A percentile compares a stretch with the other conserved stretches of the same genome.
Conservation (phyloP, 2,888 invertebrate genomes). For the Biston stratarius region DNA sequence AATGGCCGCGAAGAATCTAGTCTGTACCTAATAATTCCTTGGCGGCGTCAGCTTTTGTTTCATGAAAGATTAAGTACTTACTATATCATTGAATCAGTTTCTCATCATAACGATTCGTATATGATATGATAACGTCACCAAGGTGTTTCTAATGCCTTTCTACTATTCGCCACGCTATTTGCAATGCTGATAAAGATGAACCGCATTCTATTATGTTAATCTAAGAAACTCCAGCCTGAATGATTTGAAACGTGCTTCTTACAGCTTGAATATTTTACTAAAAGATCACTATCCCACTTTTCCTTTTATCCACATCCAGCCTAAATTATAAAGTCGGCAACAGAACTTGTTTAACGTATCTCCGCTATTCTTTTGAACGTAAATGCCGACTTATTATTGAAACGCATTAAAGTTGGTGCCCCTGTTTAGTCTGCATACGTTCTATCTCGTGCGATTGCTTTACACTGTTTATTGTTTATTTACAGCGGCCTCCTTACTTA, state of each 20-base stretch:
- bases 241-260: slow-evolving; percentile 8
- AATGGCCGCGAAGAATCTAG: slow-evolving; percentile 3
- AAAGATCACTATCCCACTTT: slow-evolving; percentile 13
- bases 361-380: slow-evolving; percentile 33
- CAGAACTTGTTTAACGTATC: slow-evolving; percentile 27
- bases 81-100: not conserved
- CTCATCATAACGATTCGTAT: not conserved
- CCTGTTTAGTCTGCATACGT: slow-evolving; percentile 72
- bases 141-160: slow-evolving; percentile 20
- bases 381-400: slow-evolving; percentile 39
- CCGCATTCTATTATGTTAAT: slow-evolving; percentile 34
- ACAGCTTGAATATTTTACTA: slow-evolving; percentile 11
- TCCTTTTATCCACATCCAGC: slow-evolving; percentile 12
- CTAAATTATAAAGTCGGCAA: slow-evolving; percentile 9
- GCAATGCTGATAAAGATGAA: slow-evolving; percentile 37
- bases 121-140: slow-evolving; percentile 12
- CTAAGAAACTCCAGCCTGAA: slow-evolving; percentile 19
- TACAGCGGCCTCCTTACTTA: slow-evolving; percentile 60
- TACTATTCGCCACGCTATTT: slow-evolving; percentile 33
- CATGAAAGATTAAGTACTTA: not conserved
- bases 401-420: slow-evolving; percentile 67
- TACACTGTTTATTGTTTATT: slow-evolving; percentile 65
- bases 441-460: slow-evolving; percentile 64
- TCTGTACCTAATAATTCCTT: not conserved
- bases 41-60: slow-evolving; percentile 3